Conservation (phyloP, 2,888 invertebrate species). For the Dorcus parallelipipedus region DNA sequence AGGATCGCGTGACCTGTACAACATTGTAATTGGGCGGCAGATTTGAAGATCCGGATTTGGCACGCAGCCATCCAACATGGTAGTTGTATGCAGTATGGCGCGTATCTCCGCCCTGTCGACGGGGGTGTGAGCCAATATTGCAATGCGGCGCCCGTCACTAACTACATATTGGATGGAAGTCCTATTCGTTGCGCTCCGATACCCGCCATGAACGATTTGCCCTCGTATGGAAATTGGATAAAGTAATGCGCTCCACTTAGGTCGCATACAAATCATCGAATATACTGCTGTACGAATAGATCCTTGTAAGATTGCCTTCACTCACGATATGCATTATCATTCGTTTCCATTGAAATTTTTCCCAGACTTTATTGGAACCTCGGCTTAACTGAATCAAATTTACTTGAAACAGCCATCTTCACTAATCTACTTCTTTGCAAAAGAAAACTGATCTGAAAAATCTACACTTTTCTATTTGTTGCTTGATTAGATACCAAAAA, state of each 20-base stretch:
- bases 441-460: too few relatives aligned
- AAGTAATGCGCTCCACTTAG: constrained; percentile 17
- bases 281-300: constrained; percentile 12
- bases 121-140: constrained; percentile 35
- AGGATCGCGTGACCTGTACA: not conserved
- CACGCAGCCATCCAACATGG: constrained; percentile 24
- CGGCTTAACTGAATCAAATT: too few relatives aligned
- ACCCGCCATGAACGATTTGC: constrained; percentile 31
- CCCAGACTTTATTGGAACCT: too few relatives aligned
- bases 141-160: constrained; percentile 36
- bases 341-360: too few relatives aligned
- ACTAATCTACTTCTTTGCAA: too few relatives aligned
- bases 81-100: constrained; percentile 29
- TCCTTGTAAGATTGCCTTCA: too few relatives aligned
- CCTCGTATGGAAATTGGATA: constrained; percentile 27
- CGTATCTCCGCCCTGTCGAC: constrained; percentile 35
- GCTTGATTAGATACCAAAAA: too few relatives aligned
- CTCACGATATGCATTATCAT: too few relatives aligned
- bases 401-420: too few relatives aligned
- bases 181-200: constrained; percentile 41
- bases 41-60: constrained; percentile 8
- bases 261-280: constrained; percentile 26
- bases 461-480: too few relatives aligned
- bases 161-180: constrained; percentile 41
- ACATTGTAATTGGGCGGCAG: not conserved